These are phyloP conservation scores for Xiphorhynchus erythropygius DNA, from an alignment of 2,797 vertebrate genomes.

Conservation along the genomic window DNA sequence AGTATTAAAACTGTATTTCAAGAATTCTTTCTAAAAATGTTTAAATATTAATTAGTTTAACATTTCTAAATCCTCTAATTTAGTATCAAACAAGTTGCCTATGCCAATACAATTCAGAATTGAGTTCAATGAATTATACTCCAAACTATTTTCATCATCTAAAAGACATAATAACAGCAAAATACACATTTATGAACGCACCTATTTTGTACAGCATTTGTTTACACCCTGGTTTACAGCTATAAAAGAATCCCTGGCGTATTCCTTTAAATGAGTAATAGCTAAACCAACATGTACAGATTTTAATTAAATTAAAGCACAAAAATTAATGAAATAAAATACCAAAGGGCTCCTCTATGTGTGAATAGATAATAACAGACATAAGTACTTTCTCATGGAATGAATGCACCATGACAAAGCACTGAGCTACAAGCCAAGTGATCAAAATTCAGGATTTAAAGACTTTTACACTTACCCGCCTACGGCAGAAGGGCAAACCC, in stretches of 20 bases:
- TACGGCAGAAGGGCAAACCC: conserved; percentile 93
- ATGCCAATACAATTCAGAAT: not conserved
- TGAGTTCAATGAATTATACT: not conserved
- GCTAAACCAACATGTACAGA: not conserved
- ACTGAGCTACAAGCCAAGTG: not conserved
- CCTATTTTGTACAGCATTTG: not conserved
- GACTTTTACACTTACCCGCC: conserved; percentile 88
- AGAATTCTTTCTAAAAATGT: not conserved
- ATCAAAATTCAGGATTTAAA: conserved; percentile 45
- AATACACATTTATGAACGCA: not conserved
- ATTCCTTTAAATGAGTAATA: not conserved
- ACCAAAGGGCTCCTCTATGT: not conserved
- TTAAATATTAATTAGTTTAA: not conserved
- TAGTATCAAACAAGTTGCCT: not conserved
- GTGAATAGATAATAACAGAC: not conserved
- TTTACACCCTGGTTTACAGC: not conserved
- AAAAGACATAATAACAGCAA: not conserved
- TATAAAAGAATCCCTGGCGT: not conserved
- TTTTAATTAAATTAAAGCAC: conserved; percentile 9
- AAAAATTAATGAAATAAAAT: not conserved
- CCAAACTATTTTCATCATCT: not conserved
- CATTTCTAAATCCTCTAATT: not conserved
- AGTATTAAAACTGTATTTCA: not conserved
- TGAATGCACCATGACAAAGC: conserved; percentile 19
- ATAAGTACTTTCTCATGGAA: not conserved